phyloP scores from a whole-genome alignment of 2,113 vertebrate species.

The Ptyas mucosa region DNA sequence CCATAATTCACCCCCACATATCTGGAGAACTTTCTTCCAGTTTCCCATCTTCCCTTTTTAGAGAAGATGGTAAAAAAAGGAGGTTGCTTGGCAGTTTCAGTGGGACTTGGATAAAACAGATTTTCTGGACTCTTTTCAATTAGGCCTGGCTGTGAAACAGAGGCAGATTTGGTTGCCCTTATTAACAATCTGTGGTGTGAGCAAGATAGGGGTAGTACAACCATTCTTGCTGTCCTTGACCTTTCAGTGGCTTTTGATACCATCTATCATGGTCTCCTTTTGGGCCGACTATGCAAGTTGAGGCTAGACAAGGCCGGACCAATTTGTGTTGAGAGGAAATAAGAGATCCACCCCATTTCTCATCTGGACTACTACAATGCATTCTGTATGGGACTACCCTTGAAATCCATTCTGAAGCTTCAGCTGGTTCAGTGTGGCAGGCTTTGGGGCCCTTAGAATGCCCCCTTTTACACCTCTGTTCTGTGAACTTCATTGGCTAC shows the following conservation, averaged over 20 bases:
- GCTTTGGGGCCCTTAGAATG: neutral
- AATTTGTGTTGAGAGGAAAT: neutral
- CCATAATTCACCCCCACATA: neutral
- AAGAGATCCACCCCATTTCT: neutral
- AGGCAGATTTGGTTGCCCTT: neutral
- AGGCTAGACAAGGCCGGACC: no score
- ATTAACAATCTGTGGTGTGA: neutral
- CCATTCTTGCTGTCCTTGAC: neutral
- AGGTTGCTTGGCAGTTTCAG: neutral
- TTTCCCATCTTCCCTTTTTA: neutral
- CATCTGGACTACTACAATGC: neutral
- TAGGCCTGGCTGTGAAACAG: neutral
- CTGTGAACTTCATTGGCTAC: neutral
- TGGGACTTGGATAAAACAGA: neutral
- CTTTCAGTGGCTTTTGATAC: neutral
- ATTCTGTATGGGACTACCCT: neutral
- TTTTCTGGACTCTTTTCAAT: neutral
- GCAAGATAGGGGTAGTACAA: neutral
- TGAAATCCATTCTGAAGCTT: neutral
- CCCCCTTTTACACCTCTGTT: neutral
- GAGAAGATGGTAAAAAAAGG: neutral
- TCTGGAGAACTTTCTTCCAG: neutral
- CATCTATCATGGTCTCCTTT: neutral
- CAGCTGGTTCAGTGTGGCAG: neutral
- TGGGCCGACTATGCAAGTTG: neutral